Conservation (phyloP, 1,140 invertebrate species). For the Eumaeus atala region DNA sequence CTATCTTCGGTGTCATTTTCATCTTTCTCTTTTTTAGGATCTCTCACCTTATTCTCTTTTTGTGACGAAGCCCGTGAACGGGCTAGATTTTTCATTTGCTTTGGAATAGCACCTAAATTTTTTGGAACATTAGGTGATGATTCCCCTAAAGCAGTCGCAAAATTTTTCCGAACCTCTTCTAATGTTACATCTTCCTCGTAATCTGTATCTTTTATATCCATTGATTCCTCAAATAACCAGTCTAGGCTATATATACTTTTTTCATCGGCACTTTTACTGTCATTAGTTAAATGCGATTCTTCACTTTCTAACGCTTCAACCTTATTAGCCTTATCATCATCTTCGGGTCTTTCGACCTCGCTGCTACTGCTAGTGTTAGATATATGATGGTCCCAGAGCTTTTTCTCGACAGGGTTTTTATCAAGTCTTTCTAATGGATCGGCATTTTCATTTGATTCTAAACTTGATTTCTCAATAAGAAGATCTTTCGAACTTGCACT, state of each 20-base stretch:
- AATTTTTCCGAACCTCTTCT: slow-evolving; percentile 48
- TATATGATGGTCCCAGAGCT: slow-evolving; percentile 70
- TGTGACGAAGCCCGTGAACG: slow-evolving; percentile 67
- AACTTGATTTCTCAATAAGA: slow-evolving; percentile 74
- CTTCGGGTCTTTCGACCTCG: slow-evolving; percentile 54
- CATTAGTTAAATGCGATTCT: slow-evolving; percentile 55
- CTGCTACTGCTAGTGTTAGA: slow-evolving; percentile 76
- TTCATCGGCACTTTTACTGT: slow-evolving; percentile 65
- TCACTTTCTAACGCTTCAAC: slow-evolving; percentile 46
- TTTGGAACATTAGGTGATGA: slow-evolving; percentile 67
- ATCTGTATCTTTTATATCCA: slow-evolving; percentile 24
- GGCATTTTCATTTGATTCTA: slow-evolving; percentile 68
- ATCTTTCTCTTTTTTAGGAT: slow-evolving; percentile 64
- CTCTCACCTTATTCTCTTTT: slow-evolving; percentile 71
- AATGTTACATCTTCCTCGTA: slow-evolving; percentile 32
- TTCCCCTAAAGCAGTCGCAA: slow-evolving; percentile 54
- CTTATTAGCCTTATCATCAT: slow-evolving; percentile 38
- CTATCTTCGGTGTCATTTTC: slow-evolving; percentile 61
- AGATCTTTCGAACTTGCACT: slow-evolving; percentile 80
- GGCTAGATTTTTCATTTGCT: slow-evolving; percentile 75
- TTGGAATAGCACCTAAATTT: slow-evolving; percentile 84
- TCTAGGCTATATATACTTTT: slow-evolving; percentile 67
- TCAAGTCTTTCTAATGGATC: slow-evolving; percentile 47
- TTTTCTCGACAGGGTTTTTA: slow-evolving; percentile 52
- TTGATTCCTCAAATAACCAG: slow-evolving; percentile 65